phyloP scores from a whole-genome alignment of 2,888 invertebrate genomes.

The Ophion slaviceki region DNA sequence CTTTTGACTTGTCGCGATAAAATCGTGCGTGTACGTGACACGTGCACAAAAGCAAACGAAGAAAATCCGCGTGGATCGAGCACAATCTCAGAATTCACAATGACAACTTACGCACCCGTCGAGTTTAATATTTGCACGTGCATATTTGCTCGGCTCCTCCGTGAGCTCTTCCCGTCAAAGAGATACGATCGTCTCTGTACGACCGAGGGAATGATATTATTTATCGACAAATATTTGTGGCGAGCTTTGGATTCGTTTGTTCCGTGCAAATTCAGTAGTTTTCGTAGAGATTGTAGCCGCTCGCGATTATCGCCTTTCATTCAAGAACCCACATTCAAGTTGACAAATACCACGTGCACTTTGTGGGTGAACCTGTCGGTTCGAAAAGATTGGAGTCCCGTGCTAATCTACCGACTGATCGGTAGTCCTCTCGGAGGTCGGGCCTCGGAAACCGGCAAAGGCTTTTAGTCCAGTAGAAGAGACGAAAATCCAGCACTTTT shows the following conservation, averaged over 20 bases:
- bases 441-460: not conserved
- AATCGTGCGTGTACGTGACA: no score
- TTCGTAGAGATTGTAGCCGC: conserved; percentile 9
- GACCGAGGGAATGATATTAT: not conserved
- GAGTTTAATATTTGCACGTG: not conserved
- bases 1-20: no score
- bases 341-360: conserved; percentile 4
- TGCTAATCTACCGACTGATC: conserved; percentile 36
- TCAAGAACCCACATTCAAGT: conserved; percentile 6
- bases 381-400: conserved; percentile 33
- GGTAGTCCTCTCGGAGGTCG: not conserved
- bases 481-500: no score
- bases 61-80: no score
- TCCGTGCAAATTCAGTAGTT: conserved; percentile 44
- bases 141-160: not conserved
- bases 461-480: no score
- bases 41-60: no score
- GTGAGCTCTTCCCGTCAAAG: no score
- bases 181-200: not conserved
- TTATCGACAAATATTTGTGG: not conserved
- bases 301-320: conserved; percentile 4
- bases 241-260: conserved; percentile 26
- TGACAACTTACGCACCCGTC: no score
- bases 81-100: no score
- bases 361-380: conserved; percentile 13